Evolutionary conservation across 2,888 invertebrate species (phyloP).

Genomic region (Calliphora vomitoria): DNA sequence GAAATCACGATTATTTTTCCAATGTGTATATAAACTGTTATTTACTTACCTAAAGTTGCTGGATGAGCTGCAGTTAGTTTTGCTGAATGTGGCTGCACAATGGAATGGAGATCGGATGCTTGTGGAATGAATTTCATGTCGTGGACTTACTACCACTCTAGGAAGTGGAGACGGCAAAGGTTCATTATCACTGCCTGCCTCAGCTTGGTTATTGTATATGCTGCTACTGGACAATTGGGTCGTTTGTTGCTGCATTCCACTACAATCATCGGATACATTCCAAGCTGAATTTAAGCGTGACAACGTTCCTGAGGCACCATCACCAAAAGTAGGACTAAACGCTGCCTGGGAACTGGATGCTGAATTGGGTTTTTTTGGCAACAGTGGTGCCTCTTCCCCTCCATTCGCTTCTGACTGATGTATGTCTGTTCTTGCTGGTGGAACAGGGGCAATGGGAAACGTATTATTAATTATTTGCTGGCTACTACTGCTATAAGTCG

Average conservation of each 20-base stretch:
- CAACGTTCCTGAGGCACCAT: constrained; percentile 35
- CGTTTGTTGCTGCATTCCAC: constrained; percentile 44
- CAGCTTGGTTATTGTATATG: constrained; percentile 60
- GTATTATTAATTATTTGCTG: constrained; percentile 39
- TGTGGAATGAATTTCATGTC: constrained; percentile 77
- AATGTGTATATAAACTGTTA: not conserved
- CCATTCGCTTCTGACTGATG: constrained; percentile 52
- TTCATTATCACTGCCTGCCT: constrained; percentile 60
- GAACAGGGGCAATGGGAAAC: constrained; percentile 29
- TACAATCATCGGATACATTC: constrained; percentile 56
- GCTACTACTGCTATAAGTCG: constrained; percentile 18
- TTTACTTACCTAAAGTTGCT: constrained; percentile 71
- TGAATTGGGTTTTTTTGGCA: constrained; percentile 69
- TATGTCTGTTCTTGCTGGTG: constrained; percentile 52
- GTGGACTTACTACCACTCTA: constrained; percentile 81
- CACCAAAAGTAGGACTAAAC: constrained; percentile 68
- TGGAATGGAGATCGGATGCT: constrained; percentile 83
- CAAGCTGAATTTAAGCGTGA: constrained; percentile 55
- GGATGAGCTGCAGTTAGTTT: constrained; percentile 57
- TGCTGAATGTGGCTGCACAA: constrained; percentile 74
- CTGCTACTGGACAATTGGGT: constrained; percentile 29
- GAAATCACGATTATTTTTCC: too few species aligned
- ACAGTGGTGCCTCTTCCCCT: constrained; percentile 56
- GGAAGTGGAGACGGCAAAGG: constrained; percentile 77
- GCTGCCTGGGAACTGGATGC: constrained; percentile 64